Evolutionary conservation across 1,140 invertebrate genomes (phyloP), one percentile per base, ranked within the genome.

Genomic region (Drosophila sp.): DNA sequence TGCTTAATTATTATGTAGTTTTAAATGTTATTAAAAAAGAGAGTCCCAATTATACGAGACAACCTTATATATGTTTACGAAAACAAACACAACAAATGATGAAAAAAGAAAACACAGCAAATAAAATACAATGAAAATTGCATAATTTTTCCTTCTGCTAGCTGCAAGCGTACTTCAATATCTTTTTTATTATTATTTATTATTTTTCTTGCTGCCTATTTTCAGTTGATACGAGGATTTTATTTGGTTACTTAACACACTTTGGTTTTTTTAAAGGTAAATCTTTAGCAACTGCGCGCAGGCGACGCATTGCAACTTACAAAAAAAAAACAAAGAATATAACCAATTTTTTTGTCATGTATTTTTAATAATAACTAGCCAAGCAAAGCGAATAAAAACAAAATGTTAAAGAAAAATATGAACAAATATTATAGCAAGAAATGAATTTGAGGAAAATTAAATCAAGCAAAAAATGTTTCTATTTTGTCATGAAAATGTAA

Each of bases 1-100:
- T 76, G 75, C 86, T 86, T 89, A 78, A 84, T 89, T 86, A 50
- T 78, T 86, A 86, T 81, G 79, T 84, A 84, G 81, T 86, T 78
- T 86, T 84, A 84, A 84, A 75, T 82, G 80, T 82, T 83, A 81
- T 82, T 36, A 40, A 70, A 63, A 21, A 40, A 48, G 48, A 41
- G 46, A 61, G 40, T 70, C 67, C 67, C 32, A 63, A 56, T 50
- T 63, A 72, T 72, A 72, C 64, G 36, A 70, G 50, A 73, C 71
- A 73, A 73, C 62, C 62, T 69, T 69, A 69, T 50, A 69, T 54
- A 50, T 36, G 38, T 67, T 54, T 82, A 82, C 63, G 56, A 78
- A 78, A 72, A 63, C 59, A 74, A 70, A 29, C 53, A 53, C 32
- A 78, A 54, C 21, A 57, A 29, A 48, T 13, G n/a, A 21, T 45